Percentiles rank a stretch among this genome's conserved stretches.
phyloP scores from a whole-genome alignment of 2,888 invertebrate genomes.

The Autographa pulchrina region DNA sequence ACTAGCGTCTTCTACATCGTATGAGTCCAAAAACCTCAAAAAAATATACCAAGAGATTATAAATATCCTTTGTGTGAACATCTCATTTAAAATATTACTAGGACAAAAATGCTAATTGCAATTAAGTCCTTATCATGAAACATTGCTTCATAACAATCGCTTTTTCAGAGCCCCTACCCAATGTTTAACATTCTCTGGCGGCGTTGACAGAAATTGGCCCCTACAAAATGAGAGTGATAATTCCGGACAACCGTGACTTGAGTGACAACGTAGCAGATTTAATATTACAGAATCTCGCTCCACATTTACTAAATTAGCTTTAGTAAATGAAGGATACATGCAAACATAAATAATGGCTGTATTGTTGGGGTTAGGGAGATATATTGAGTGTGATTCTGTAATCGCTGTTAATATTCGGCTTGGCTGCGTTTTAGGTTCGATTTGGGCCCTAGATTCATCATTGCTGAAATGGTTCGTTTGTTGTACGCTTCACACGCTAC shows the following conservation, averaged over 20 bases:
- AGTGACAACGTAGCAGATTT: conserved; percentile 61
- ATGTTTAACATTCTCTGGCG: conserved; percentile 69
- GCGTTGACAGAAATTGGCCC: conserved; percentile 78
- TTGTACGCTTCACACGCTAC: neutral
- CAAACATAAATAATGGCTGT: conserved; percentile 2
- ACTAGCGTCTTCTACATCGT: too few relatives aligned
- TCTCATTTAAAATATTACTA: too few relatives aligned
- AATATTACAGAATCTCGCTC: conserved; percentile 48
- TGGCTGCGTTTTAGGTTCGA: neutral
- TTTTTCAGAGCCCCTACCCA: conserved; percentile 49
- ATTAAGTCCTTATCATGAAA: neutral
- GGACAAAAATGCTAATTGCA: neutral
- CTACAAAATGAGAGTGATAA: conserved; percentile 79
- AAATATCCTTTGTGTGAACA: too few relatives aligned
- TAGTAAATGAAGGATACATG: conserved; percentile 37
- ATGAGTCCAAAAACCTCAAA: too few relatives aligned
- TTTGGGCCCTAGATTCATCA: conserved; percentile 1
- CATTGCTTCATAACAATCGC: conserved; percentile 39
- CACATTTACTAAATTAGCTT: conserved; percentile 56
- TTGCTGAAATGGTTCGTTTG: neutral
- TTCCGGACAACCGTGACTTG: conserved; percentile 74
- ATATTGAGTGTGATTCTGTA: conserved; percentile 7
- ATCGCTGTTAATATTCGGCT: neutral
- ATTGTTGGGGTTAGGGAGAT: neutral
- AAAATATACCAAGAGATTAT: too few relatives aligned